Conservation (phyloP, 2,797 vertebrate species). For the Emys orbicularis region DNA sequence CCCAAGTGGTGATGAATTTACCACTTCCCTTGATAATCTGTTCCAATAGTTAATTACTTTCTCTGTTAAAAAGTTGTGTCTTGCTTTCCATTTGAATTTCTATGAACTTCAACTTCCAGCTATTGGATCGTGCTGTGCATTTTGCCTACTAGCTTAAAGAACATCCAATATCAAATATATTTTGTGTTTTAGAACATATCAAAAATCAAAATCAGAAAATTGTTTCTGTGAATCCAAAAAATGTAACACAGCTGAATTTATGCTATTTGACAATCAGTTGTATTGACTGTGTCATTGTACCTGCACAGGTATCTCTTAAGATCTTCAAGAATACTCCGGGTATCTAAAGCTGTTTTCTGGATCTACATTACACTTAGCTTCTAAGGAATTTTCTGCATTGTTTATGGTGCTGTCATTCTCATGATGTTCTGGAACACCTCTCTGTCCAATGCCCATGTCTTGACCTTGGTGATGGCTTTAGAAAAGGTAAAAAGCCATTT, state of each 20-base stretch:
- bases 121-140: neutral
- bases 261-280: neutral
- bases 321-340: neutral
- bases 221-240: neutral
- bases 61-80: neutral
- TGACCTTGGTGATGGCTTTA: conserved; percentile 89
- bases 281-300: neutral
- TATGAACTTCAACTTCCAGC: neutral
- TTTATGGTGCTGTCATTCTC: conserved; percentile 92
- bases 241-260: neutral
- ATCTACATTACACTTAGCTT: conserved; percentile 78
- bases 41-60: neutral
- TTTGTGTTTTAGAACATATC: neutral
- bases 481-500: conserved; percentile 30
- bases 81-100: neutral
- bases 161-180: neutral
- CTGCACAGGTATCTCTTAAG: neutral
- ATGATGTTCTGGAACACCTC: conserved; percentile 97
- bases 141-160: neutral
- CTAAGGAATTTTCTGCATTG: conserved; percentile 93
- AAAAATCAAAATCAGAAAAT: neutral
- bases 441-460: conserved; percentile 93
- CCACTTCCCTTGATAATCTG: neutral
- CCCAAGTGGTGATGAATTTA: neutral
- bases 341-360: neutral